phyloP scores from a whole-genome alignment of 2,888 invertebrate genomes.

The Rhogogaster chlorosoma region DNA sequence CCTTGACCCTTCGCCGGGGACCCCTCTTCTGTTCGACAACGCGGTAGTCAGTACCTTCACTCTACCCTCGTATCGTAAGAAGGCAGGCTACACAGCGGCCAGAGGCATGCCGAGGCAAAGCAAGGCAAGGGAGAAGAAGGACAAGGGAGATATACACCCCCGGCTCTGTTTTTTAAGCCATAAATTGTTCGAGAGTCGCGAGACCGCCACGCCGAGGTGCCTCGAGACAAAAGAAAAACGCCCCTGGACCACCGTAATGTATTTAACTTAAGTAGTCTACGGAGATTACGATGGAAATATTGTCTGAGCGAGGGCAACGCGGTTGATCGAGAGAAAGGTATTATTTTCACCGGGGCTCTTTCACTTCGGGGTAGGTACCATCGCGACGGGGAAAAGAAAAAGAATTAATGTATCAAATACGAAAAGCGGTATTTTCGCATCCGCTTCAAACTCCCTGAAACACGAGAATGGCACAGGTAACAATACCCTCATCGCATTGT shows the following conservation, averaged over 20 bases:
- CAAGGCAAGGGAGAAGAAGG: background rate
- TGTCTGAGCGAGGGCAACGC: conserved; percentile 60
- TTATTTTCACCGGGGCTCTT: conserved; percentile 37
- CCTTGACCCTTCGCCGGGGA: conserved; percentile 31
- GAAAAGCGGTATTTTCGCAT: background rate
- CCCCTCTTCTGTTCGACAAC: conserved; percentile 43
- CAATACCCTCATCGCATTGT: background rate
- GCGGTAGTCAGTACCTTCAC: background rate
- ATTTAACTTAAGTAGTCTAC: conserved; percentile 73
- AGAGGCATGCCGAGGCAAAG: background rate
- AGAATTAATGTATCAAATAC: conserved; percentile 16
- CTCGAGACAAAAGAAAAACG: conserved; percentile 73
- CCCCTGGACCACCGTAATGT: conserved; percentile 70
- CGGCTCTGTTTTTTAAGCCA: conserved; percentile 62
- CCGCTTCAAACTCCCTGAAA: background rate
- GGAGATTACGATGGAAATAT: conserved; percentile 72
- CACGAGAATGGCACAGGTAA: background rate
- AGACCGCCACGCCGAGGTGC: conserved; percentile 69
- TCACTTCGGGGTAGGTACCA: conserved; percentile 1
- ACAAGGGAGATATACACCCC: conserved; percentile 37
- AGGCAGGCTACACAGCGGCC: conserved; percentile 11
- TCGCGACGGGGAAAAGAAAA: background rate
- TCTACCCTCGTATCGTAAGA: conserved; percentile 28
- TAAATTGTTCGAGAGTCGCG: conserved; percentile 71
- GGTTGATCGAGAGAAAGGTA: conserved; percentile 50